A percentile compares a stretch with the other conserved stretches of the same genome.
These are phyloP conservation scores for Atrina japonica DNA, from an alignment of 2,888 invertebrate species.

Conservation along the genomic window DNA sequence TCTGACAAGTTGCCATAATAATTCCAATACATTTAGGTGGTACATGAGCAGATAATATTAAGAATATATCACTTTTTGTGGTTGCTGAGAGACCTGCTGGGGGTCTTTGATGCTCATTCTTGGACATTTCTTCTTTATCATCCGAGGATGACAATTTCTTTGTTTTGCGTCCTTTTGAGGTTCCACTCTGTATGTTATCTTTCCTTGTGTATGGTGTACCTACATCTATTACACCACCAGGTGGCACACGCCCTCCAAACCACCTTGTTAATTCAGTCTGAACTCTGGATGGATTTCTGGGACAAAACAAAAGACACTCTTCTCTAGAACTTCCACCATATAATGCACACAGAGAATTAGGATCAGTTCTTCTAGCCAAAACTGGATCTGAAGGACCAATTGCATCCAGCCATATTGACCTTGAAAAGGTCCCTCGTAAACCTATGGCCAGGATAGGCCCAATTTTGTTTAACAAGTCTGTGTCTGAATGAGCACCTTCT, in stretches of 20 bases:
- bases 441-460: conserved; percentile 75
- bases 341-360: conserved; percentile 75
- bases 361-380: conserved; percentile 74
- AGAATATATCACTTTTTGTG: conserved; percentile 68
- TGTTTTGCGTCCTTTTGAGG: conserved; percentile 62
- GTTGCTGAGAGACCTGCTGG: conserved; percentile 72
- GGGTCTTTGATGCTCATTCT: conserved; percentile 52
- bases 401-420: conserved; percentile 75
- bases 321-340: conserved; percentile 74
- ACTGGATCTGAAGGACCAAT: conserved; percentile 77
- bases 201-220: conserved; percentile 67
- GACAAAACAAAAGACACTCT: conserved; percentile 74
- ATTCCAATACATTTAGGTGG: conserved; percentile 72
- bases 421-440: conserved; percentile 72
- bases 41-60: conserved; percentile 73
- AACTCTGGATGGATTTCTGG: conserved; percentile 69
- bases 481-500: conserved; percentile 46
- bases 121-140: conserved; percentile 37
- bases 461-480: conserved; percentile 63
- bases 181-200: conserved; percentile 57
- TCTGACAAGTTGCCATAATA: conserved; percentile 70
- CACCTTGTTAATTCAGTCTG: conserved; percentile 72
- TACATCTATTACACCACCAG: conserved; percentile 72
- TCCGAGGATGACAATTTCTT: conserved; percentile 61
- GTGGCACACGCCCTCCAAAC: conserved; percentile 77